Evolutionary conservation across 53 echinoderm and acorn worm species (phyloP).

Genomic region (Antedon mediterranea): DNA sequence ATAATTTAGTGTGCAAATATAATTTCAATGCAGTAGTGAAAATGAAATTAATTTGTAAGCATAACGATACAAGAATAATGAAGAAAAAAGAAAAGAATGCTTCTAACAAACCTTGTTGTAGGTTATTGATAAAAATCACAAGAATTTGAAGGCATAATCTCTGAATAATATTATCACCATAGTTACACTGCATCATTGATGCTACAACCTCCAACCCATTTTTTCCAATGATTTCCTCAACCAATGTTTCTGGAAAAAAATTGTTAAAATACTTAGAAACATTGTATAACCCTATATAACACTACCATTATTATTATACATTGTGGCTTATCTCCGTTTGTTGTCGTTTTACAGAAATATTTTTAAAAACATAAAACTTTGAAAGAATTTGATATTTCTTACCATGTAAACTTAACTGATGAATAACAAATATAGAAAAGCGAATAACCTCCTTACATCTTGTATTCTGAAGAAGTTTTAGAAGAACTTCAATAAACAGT

Average conservation of each 20-base stretch:
- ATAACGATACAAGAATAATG: too few relatives aligned
- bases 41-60: too few relatives aligned
- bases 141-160: conserved; percentile 46
- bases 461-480: conserved; percentile 23
- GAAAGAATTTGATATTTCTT: background rate
- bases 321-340: too few relatives aligned
- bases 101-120: conserved; percentile 15
- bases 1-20: too few relatives aligned
- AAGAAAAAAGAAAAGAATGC: background rate
- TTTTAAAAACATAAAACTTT: conserved; percentile 30
- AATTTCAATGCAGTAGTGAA: too few relatives aligned
- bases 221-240: conserved; percentile 2
- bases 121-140: conserved; percentile 38
- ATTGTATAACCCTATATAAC: too few relatives aligned
- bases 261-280: too few relatives aligned
- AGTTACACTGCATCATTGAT: conserved; percentile 18
- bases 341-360: too few relatives aligned
- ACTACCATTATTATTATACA: too few relatives aligned
- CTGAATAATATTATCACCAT: conserved; percentile 50
- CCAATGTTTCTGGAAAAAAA: background rate
- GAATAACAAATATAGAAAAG: conserved; percentile 39
- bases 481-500: conserved; percentile 11
- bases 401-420: conserved; percentile 29
- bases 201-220: conserved; percentile 26
- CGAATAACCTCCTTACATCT: conserved; percentile 52